Evolutionary conservation across 2,113 vertebrate genomes (phyloP).

Genomic region (Psammodynastes pulverulentus): DNA sequence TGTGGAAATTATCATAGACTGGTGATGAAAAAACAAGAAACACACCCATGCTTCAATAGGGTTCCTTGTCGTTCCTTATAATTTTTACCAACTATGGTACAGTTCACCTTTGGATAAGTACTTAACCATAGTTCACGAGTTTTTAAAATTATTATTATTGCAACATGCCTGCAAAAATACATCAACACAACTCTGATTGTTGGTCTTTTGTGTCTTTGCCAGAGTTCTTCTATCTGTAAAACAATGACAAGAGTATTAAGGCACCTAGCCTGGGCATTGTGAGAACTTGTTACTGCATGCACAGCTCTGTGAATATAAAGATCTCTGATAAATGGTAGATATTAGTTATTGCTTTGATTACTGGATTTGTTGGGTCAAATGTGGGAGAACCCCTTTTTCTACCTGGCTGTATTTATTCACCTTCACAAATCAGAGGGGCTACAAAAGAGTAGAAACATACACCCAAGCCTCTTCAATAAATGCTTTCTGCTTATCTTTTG

Average conservation of each 20-base stretch:
- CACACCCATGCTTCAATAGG: fast-evolving
- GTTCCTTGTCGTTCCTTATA: background rate
- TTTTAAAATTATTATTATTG: background rate
- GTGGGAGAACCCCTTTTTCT: background rate
- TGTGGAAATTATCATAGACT: background rate
- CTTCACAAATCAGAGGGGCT: conserved; percentile 1
- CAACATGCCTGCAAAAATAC: background rate
- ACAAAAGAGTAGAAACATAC: background rate
- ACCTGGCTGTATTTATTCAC: background rate
- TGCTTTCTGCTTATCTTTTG: conserved; percentile 3
- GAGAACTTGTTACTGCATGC: conserved; percentile 12
- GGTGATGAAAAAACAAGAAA: background rate
- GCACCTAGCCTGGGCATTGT: background rate
- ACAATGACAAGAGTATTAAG: background rate
- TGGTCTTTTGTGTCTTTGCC: background rate
- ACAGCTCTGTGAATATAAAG: background rate
- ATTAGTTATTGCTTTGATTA: conserved; percentile 12
- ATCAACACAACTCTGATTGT: background rate
- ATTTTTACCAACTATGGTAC: background rate
- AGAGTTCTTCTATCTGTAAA: background rate
- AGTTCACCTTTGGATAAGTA: background rate
- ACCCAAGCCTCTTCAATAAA: background rate
- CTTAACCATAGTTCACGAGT: background rate
- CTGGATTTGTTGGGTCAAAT: background rate
- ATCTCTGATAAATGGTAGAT: background rate